phyloP scores from a whole-genome alignment of 2,888 invertebrate genomes.

The Drosophila flavopinicola region DNA sequence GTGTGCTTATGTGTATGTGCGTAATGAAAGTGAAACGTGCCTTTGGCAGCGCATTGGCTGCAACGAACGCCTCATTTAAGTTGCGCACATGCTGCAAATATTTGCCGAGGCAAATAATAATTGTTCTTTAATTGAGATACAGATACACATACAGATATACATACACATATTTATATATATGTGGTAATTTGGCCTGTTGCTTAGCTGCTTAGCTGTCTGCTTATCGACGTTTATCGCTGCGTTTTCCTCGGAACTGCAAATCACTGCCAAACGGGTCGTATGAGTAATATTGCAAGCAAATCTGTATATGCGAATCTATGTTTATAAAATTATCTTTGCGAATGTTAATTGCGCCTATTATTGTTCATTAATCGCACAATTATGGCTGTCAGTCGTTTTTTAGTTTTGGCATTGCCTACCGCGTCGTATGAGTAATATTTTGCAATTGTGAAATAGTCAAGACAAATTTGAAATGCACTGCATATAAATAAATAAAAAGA shows the following conservation, averaged over 20 bases:
- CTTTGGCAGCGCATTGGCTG: conserved; percentile 37
- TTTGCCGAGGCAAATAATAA: conserved; percentile 61
- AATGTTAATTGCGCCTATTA: conserved; percentile 28
- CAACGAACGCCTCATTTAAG: conserved; percentile 50
- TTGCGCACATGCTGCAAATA: conserved; percentile 58
- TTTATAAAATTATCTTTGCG: not conserved
- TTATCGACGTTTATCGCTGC: conserved; percentile 22
- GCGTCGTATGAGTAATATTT: conserved; percentile 47
- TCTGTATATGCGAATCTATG: conserved; percentile 3
- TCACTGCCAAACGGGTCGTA: conserved; percentile 42
- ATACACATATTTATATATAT: not conserved
- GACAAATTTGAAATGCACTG: not conserved
- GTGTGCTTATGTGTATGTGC: conserved; percentile 13
- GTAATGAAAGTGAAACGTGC: conserved; percentile 58
- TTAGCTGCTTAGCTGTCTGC: conserved; percentile 7
- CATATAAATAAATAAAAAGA: not conserved
- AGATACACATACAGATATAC: conserved; percentile 4
- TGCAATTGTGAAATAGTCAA: conserved; percentile 12
- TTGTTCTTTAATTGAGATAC: conserved; percentile 55
- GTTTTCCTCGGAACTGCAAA: conserved; percentile 42
- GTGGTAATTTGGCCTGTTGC: not conserved
- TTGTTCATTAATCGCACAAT: conserved; percentile 41
- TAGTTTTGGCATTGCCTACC: conserved; percentile 5
- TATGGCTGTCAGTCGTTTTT: conserved; percentile 14
- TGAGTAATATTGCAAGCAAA: conserved; percentile 39